Base-by-base conservation (phyloP, 2,797 vertebrate genomes). In the Sciaenops ocellatus region DNA sequence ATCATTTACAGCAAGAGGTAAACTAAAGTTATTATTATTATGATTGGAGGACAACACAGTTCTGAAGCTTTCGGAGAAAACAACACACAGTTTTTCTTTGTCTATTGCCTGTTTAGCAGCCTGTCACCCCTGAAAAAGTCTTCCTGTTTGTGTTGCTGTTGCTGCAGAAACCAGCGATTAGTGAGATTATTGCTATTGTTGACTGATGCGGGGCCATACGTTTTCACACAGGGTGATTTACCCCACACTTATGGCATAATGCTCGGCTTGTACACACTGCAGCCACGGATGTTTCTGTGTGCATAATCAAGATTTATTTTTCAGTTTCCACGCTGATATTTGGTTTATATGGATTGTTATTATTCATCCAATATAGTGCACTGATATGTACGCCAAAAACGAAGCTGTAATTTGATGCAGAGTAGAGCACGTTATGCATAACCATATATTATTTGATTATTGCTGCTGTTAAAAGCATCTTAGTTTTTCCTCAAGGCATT, bases 401-500 rank as follows among this genome's bases (percentile, higher is more conserved):
- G 86, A 83, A 85, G 87, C 91, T 79, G 78, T 92, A 91, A 92
- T 91, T 91, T 85, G 75, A 91, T 78, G 89, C 86, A 87, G 86
- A 91, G 91, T 87, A 86, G 82, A 87, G 79, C 84, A 75, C 24
- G 64, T 91, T 90, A 85, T 87, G 90, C 92, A 92, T 92, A 93
- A 93, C 88, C 83, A 28, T 93, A 93, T 93, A 92, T 94, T 93
- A 94, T 94, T 90, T 91, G 90, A 94, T 95, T 93, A 94, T 93
- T 88, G 91, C 79, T 69, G 87, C 85, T 85, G 92, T 94, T 95
- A 95, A 95, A 95, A 95, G 94, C 93, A 87, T 94, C 86, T 94
- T 92, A 90, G 88, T 92, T 90, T 88, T 87, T 78, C 72, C 82
- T 76, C 60, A 7, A 87, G 82, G 86, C 84, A 51, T 90, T 85